phyloP scores from a whole-genome alignment of 2,888 invertebrate genomes.

The Cistogaster globosa region DNA sequence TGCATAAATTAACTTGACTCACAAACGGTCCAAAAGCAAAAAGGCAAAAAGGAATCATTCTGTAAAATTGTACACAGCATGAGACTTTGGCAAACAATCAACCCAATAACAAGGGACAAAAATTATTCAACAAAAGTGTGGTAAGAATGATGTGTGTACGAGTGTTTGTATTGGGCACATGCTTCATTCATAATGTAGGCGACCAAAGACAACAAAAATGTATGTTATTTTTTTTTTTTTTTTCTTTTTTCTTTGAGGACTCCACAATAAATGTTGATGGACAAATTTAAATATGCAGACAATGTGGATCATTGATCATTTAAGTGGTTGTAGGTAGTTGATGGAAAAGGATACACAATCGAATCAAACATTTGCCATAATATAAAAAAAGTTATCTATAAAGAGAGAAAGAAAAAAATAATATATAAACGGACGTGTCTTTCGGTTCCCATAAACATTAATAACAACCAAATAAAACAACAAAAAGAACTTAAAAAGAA shows the following conservation, averaged over 20 bases:
- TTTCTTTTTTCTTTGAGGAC: conserved; percentile 34
- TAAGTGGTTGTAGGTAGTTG: conserved; percentile 68
- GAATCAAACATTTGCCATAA: conserved; percentile 9
- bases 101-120: conserved; percentile 52
- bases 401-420: background rate
- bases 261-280: conserved; percentile 68
- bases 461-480: conserved; percentile 34
- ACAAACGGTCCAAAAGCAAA: conserved; percentile 30
- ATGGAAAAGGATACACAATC: conserved; percentile 20
- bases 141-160: conserved; percentile 38
- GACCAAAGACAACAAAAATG: conserved; percentile 45
- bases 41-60: conserved; percentile 37
- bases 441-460: conserved; percentile 67
- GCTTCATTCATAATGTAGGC: conserved; percentile 64
- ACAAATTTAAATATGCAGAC: conserved; percentile 72
- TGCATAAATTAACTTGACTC: conserved; percentile 67
- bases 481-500: background rate
- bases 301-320: conserved; percentile 72
- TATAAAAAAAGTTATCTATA: background rate
- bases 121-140: conserved; percentile 58
- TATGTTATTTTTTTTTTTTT: background rate
- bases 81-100: conserved; percentile 52
- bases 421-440: conserved; percentile 59
- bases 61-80: conserved; percentile 49
- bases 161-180: conserved; percentile 47